Evolutionary conservation across 1,140 invertebrate species (phyloP).

Genomic region (Meloidogyne hapla): DNA sequence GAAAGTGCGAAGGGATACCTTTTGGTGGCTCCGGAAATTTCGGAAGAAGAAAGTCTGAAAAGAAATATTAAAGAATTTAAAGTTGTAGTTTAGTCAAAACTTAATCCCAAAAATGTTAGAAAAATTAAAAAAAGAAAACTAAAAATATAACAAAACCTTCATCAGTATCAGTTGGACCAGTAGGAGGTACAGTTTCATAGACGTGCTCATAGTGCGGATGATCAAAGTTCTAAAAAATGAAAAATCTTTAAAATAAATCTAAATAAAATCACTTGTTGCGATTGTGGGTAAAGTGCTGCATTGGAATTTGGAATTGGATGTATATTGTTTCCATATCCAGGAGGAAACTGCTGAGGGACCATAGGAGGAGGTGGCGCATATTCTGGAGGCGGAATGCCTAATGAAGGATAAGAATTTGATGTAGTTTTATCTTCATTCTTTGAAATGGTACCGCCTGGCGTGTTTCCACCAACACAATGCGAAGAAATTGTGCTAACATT

Average conservation of each 20-base stretch:
- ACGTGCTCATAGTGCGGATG: conserved; percentile 41
- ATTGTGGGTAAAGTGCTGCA: neutral
- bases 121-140: no score
- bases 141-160: conserved; percentile 5
- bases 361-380: conserved; percentile 26
- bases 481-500: neutral
- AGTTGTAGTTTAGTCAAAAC: no score
- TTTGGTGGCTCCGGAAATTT: conserved; percentile 57
- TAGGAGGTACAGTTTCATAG: conserved; percentile 42
- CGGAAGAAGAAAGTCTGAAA: conserved; percentile 47
- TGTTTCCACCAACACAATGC: neutral
- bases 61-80: neutral
- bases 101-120: no score
- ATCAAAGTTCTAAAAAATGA: no score
- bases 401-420: neutral
- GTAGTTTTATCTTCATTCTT: neutral
- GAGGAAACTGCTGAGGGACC: conserved; percentile 26
- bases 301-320: conserved; percentile 10
- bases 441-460: neutral
- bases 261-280: neutral
- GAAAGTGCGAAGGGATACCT: conserved; percentile 18
- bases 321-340: conserved; percentile 3
- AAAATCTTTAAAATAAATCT: neutral
- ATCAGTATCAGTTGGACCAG: conserved; percentile 26
- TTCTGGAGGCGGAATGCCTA: conserved; percentile 25